Evolutionary conservation across 2,797 vertebrate species (phyloP).

Genomic region (Syngnathus rostellatus): DNA sequence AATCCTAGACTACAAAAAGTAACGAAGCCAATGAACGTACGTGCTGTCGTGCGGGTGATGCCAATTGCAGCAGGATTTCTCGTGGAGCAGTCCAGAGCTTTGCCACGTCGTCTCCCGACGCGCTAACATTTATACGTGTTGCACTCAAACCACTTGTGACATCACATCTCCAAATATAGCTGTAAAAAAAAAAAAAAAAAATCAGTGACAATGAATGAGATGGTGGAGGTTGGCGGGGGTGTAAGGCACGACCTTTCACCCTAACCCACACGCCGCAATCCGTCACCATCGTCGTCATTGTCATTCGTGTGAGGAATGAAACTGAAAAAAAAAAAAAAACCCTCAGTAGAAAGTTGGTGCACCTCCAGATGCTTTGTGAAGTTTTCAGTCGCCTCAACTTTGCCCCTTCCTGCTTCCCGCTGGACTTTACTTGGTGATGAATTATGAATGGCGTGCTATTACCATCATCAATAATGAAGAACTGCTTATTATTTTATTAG

Average conservation of each 20-base stretch:
- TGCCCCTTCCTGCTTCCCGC: slow-evolving; percentile 28
- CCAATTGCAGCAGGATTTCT: slow-evolving; percentile 36
- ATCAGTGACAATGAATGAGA: slow-evolving; percentile 44
- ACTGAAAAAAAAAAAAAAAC: slow-evolving; percentile 35
- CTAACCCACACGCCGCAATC: slow-evolving; percentile 2
- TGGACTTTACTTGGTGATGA: slow-evolving; percentile 24
- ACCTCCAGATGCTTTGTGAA: slow-evolving; percentile 32
- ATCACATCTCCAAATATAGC: slow-evolving; percentile 76
- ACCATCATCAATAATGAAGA: slow-evolving; percentile 45
- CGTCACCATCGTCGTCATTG: slow-evolving; percentile 29
- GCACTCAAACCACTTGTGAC: slow-evolving; percentile 69
- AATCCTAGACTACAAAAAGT: neutral
- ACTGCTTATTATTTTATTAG: slow-evolving; percentile 37
- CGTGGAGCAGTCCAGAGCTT: slow-evolving; percentile 40
- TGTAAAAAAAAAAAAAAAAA: slow-evolving; percentile 4
- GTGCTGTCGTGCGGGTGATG: slow-evolving; percentile 13
- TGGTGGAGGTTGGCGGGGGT: neutral
- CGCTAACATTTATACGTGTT: slow-evolving; percentile 66
- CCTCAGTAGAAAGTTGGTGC: slow-evolving; percentile 7
- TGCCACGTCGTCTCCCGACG: slow-evolving; percentile 46
- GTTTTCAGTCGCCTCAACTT: slow-evolving; percentile 39
- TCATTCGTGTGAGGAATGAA: slow-evolving; percentile 26
- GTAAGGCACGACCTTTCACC: slow-evolving; percentile 10
- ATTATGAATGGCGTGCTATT: slow-evolving; percentile 45
- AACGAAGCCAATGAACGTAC: slow-evolving; percentile 42